Conservation (phyloP, 2,888 invertebrate species). For the Pachymerium ferrugineum region DNA sequence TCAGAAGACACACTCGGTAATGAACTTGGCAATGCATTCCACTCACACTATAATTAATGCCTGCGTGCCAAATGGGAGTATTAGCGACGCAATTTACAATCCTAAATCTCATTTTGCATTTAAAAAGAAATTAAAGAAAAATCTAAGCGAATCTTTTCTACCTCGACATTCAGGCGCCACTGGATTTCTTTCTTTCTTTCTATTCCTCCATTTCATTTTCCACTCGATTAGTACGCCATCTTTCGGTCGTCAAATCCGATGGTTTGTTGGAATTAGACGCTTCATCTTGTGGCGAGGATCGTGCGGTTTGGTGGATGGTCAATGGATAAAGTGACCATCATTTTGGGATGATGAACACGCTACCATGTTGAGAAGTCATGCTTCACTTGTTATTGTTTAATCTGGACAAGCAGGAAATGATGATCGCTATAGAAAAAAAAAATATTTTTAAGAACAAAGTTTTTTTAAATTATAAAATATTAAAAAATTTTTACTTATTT, state of each 20-base stretch:
- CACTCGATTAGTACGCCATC: not conserved
- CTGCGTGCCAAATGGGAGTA: not conserved
- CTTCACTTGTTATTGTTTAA: too few relatives aligned
- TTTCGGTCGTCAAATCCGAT: not conserved
- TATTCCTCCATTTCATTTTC: not conserved
- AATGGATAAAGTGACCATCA: not conserved
- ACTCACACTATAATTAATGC: not conserved
- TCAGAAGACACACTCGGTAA: not conserved
- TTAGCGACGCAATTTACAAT: not conserved
- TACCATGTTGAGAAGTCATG: not conserved
- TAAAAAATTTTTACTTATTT: too few relatives aligned
- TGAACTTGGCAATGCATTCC: not conserved
- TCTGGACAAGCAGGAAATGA: too few relatives aligned
- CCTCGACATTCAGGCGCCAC: too few relatives aligned
- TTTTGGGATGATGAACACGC: not conserved
- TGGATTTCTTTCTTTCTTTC: too few relatives aligned
- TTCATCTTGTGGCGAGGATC: not conserved
- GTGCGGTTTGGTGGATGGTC: not conserved
- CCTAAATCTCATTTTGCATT: not conserved
- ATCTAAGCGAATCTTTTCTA: not conserved
- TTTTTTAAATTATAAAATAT: too few relatives aligned
- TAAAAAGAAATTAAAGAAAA: not conserved
- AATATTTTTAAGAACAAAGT: not conserved
- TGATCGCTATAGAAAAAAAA: not conserved
- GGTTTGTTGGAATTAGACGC: not conserved